Base-by-base conservation (phyloP, 2,797 vertebrate genomes). In the Ctenochaetus hawaiiensis region DNA sequence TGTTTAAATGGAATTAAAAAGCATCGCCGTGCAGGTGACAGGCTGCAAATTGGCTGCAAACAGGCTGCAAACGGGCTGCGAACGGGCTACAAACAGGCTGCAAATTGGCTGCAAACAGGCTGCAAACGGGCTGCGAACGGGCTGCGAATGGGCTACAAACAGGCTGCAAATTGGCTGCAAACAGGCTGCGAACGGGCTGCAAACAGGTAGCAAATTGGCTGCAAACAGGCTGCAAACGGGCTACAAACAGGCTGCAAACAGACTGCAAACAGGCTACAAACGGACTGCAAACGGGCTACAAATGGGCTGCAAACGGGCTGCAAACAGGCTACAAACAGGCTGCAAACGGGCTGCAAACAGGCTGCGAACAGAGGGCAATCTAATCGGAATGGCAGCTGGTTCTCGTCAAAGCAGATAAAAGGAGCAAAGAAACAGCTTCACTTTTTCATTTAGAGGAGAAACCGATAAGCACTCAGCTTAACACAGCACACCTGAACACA, bases 371-470 rank as follows among this genome's bases (percentile, higher is more conserved):
- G 70, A 43, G 16, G 81, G 72, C 61, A 71, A 84, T 86, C 83
- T 86, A 72, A 86, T 86, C 82, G 3, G 20, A 41, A 75, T 22
- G n/a, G 82, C 80, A 84, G 70, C 84, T 73, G 82, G 59, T 68
- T 85, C 64, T 52, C 1, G 61, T 82, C 74, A 74, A 44, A 53
- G 61, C 0, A 9, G 34, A 81, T 81, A 62, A 84, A 73, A 72
- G 70, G 52, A 75, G 26, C 48, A n/a, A 1, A 62, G 58, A 83
- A 79, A 63, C 54, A 1, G 52, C 69, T 76, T 59, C 22, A 47
- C 51, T 64, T 81, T 82, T 75, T 71, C n/a, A 87, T 80, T 84
- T 59, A 49, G 77, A 69, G 45, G 16, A 56, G 52, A 8, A 9
- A 53, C 51, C 22, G 77, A 84, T 78, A 80, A 83, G 77, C 64